Evolutionary conservation across 2,888 invertebrate genomes (phyloP).

Genomic region (Escarpia spicata): DNA sequence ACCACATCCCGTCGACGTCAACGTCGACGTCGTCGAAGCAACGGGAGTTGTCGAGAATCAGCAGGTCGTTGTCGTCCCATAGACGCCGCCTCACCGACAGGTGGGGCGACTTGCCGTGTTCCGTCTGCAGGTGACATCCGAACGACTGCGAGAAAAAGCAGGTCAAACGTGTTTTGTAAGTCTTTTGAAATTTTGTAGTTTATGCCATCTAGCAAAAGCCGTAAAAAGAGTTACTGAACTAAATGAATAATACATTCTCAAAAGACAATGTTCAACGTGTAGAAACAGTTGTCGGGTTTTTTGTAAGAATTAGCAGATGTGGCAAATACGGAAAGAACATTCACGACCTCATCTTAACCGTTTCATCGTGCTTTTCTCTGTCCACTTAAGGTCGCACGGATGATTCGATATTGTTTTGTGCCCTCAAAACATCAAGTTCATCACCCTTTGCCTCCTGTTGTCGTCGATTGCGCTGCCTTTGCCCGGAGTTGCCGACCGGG

Average conservation of each 20-base stretch:
- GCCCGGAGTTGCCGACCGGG: not conserved
- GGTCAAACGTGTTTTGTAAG: not conserved
- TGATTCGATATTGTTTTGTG: not conserved
- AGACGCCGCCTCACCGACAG: not conserved
- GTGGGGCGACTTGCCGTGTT: conserved; percentile 16
- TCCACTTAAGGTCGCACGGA: not conserved
- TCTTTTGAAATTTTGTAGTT: not conserved
- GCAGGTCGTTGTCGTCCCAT: not conserved
- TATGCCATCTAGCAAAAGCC: not conserved
- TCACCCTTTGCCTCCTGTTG: conserved; percentile 4
- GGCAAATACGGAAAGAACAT: not conserved
- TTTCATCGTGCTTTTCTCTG: not conserved
- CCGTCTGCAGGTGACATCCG: not conserved
- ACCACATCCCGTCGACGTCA: conserved; percentile 5
- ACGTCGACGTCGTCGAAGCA: not conserved
- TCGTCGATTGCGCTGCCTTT: not conserved
- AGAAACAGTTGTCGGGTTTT: too few relatives aligned
- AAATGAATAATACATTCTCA: not conserved
- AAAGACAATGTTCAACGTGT: not conserved
- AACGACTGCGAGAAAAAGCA: not conserved
- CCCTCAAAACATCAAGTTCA: not conserved
- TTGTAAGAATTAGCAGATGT: too few relatives aligned
- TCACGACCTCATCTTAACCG: not conserved
- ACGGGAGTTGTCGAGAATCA: not conserved
- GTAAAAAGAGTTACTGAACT: not conserved